These are phyloP conservation scores for Characodon lateralis DNA, from an alignment of 2,797 vertebrate genomes.

Conservation along the genomic window DNA sequence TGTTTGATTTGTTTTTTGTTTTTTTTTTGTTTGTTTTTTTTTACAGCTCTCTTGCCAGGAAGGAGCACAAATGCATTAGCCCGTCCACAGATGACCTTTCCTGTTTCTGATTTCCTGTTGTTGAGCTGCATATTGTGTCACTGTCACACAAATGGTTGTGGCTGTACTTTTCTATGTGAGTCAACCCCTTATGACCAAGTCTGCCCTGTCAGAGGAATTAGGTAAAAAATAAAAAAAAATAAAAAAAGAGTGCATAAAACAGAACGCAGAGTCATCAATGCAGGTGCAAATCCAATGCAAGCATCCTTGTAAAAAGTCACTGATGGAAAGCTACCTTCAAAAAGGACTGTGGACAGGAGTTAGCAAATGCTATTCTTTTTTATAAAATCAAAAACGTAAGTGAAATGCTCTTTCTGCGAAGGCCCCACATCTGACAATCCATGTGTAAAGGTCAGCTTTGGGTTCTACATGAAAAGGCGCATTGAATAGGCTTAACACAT, in stretches of 20 bases:
- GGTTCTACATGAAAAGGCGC: background rate
- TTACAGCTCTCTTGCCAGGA: background rate
- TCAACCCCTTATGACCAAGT: background rate
- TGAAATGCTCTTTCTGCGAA: background rate
- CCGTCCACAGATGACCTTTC: slow-evolving; percentile 23
- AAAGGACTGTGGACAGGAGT: background rate
- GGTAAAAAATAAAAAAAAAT: background rate
- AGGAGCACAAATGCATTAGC: background rate
- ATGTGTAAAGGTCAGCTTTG: background rate
- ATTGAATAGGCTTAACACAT: background rate
- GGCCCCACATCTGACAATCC: background rate
- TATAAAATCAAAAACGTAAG: background rate
- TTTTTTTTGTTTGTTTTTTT: background rate
- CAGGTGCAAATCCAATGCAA: background rate
- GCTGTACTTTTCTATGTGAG: background rate
- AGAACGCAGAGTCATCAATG: background rate
- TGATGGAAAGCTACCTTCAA: background rate
- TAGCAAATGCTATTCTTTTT: background rate
- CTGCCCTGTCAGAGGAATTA: background rate
- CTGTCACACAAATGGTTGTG: background rate
- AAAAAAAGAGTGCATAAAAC: background rate
- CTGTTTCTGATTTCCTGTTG: slow-evolving; percentile 59
- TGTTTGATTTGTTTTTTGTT: background rate
- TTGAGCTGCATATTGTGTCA: slow-evolving; percentile 28
- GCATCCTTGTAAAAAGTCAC: slow-evolving; percentile 7